phyloP scores from a whole-genome alignment of 2,797 vertebrate genomes.

The Hippopotamyrus pictus region DNA sequence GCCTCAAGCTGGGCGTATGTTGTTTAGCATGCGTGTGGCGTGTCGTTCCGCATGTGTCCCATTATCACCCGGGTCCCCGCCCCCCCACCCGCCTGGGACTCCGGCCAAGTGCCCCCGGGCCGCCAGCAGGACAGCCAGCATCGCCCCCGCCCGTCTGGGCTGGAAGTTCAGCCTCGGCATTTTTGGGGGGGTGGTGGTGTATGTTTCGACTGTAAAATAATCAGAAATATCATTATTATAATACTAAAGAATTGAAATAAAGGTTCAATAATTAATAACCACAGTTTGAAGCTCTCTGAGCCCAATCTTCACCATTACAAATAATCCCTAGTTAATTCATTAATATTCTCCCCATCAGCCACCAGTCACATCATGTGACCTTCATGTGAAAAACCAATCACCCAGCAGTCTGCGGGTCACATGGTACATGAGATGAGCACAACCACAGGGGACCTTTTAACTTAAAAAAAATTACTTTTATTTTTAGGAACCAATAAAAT shows the following conservation, averaged over 20 bases:
- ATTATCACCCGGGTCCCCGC: slow-evolving; percentile 55
- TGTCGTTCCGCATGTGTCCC: slow-evolving; percentile 64
- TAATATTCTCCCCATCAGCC: not conserved
- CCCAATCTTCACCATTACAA: not conserved
- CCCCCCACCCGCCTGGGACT: slow-evolving; percentile 55
- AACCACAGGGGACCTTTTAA: slow-evolving; percentile 54
- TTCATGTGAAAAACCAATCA: not conserved
- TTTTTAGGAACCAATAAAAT: slow-evolving; percentile 99
- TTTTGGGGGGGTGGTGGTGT: not conserved
- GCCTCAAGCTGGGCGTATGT: slow-evolving; percentile 67
- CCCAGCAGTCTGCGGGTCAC: not conserved
- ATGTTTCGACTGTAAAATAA: not conserved
- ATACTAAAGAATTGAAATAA: not conserved
- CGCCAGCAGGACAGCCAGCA: slow-evolving; percentile 30
- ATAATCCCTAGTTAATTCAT: not conserved
- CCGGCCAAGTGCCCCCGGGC: slow-evolving; percentile 57
- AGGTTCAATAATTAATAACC: not conserved
- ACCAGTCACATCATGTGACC: not conserved
- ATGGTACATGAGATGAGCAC: slow-evolving; percentile 9
- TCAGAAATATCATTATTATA: not conserved
- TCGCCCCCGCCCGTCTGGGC: not conserved
- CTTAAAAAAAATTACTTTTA: slow-evolving; percentile 99
- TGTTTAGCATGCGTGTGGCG: slow-evolving; percentile 63
- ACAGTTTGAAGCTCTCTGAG: not conserved
- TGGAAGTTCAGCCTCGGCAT: not conserved